Evolutionary conservation across 2,113 vertebrate genomes (phyloP), one percentile per base, ranked within the genome.

Genomic region (Phalacrocorax carbo): DNA sequence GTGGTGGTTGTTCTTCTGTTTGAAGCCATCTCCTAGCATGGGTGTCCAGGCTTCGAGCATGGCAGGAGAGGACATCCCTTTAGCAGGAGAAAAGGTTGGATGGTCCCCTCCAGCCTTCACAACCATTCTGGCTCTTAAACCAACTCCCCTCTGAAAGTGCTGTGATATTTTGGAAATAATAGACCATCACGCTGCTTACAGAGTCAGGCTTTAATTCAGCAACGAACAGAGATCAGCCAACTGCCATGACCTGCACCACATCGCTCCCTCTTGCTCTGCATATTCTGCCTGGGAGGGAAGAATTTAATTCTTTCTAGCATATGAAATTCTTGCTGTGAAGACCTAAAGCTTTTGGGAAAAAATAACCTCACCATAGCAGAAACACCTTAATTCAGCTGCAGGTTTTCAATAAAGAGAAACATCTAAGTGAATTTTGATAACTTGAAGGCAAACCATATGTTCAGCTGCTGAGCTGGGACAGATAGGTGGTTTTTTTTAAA

Each of bases 231-330:
- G 38, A 10, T 34, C 48, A 49, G 44, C 36, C 48, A 27, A 15
- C 13, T 23, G 78, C 82, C 9, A 0, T 9, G 46, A 57, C 78
- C 93, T 7, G 1, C 42, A 15, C 14, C 3, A 7, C 44, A 48
- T 38, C 1, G 0, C 22, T 81, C 42, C 58, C 73, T 20, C 17
- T 15, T 13, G 44, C 55, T 70, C 57, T 0, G 0, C 51, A 40
- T 8, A 13, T 19, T 36, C 68, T 54, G 55, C 54, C 11, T 32
- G 27, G 34, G 51, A 72, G 78, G 77, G 61, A 46, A 36, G 44
- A 55, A 22, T 64, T 82, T 30, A 32, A 34, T 55, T 76, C 58
- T 29, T 90, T 38, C n/a, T 25, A 58, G 70, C 27, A 32, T 15
- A 70, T 44, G 42, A 86, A 88, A 89, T 48, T 29, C 32, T 66